phyloP scores from a whole-genome alignment of 2,888 invertebrate species.

The Teleogryllus oceanicus region DNA sequence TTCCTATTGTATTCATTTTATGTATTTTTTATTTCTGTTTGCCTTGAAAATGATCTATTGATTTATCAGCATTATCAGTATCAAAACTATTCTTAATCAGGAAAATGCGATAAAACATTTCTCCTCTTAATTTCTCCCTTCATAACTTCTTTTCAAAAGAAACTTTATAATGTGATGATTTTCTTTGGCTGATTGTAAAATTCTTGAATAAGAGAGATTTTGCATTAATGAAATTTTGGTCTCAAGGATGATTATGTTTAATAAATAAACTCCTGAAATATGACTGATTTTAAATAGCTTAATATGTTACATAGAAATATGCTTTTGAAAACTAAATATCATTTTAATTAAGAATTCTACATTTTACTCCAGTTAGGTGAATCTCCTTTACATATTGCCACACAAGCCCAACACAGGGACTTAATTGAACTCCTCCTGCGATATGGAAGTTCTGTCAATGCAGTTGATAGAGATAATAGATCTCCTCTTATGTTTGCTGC shows the following conservation, averaged over 20 bases:
- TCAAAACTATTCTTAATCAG: no score
- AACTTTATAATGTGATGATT: no score
- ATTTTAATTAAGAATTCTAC: background rate
- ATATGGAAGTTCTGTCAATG: conserved; percentile 42
- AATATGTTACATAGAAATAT: background rate
- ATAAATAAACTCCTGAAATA: no score
- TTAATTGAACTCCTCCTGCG: conserved; percentile 42
- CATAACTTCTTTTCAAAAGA: no score
- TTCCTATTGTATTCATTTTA: no score
- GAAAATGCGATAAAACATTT: no score
- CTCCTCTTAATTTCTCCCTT: no score
- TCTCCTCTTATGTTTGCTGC: conserved; percentile 44
- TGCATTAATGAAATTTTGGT: background rate
- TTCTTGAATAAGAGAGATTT: background rate
- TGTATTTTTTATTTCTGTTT: no score
- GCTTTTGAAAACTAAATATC: background rate
- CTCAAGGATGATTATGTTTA: no score
- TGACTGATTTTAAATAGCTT: no score
- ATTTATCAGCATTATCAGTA: no score
- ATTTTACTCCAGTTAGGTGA: conserved; percentile 41
- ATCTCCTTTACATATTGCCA: conserved; percentile 43
- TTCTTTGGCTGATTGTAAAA: background rate
- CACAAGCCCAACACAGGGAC: conserved; percentile 42
- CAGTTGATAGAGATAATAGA: conserved; percentile 41
- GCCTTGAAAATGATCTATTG: no score